phyloP scores from a whole-genome alignment of 2,113 vertebrate genomes.

The human region DNA sequence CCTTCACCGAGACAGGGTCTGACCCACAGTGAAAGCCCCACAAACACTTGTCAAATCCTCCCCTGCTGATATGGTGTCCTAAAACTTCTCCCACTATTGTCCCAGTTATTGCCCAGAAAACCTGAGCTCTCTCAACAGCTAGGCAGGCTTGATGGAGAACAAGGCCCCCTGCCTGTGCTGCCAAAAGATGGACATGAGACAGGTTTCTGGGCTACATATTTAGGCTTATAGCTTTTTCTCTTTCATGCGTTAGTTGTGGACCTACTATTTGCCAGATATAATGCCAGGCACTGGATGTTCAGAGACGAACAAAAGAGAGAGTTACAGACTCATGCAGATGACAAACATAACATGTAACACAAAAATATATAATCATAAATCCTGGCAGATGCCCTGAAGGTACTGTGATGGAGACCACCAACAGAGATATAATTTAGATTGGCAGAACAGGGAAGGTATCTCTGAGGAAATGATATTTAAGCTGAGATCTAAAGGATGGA shows the following conservation, averaged over 20 bases:
- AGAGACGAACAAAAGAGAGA: not conserved
- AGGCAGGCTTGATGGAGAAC: not conserved
- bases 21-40: not conserved
- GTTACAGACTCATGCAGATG: not conserved
- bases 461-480: not conserved
- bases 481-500: not conserved
- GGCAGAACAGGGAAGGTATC: not conserved
- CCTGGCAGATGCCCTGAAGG: not conserved
- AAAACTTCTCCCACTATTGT: not conserved
- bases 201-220: not conserved
- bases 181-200: not conserved
- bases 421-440: not conserved
- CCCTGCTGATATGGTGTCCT: not conserved
- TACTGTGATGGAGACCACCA: not conserved
- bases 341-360: not conserved
- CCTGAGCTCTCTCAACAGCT: not conserved
- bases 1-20: not conserved
- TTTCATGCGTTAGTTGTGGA: not conserved
- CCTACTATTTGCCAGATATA: not conserved
- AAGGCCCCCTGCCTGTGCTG: not conserved
- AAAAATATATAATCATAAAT: not conserved
- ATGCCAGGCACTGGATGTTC: not conserved
- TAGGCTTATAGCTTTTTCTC: not conserved
- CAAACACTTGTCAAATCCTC: not conserved
- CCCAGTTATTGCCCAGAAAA: not conserved